Evolutionary conservation across 2,888 invertebrate species (phyloP).

Genomic region (Orthosia gracilis): DNA sequence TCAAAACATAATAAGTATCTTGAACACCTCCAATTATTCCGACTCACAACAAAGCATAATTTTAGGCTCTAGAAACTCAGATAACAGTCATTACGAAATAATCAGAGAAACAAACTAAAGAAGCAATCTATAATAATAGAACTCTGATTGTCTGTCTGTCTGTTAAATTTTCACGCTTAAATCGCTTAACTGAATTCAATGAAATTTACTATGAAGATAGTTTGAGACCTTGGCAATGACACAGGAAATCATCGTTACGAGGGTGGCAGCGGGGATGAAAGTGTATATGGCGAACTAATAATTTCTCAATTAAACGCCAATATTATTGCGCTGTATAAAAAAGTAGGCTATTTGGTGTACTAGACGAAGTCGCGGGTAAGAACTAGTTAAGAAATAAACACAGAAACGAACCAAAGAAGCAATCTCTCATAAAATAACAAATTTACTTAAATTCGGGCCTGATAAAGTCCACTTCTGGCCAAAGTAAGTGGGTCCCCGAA

Average conservation of each 20-base stretch:
- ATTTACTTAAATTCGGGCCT: slow-evolving; percentile 72
- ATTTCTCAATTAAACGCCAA: too few relatives aligned
- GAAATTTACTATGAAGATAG: too few relatives aligned
- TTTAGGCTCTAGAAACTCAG: slow-evolving; percentile 15
- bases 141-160: too few relatives aligned
- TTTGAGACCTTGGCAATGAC: too few relatives aligned
- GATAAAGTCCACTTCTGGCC: slow-evolving; percentile 76
- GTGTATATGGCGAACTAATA: too few relatives aligned
- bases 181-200: too few relatives aligned
- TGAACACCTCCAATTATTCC: slow-evolving; percentile 2
- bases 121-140: slow-evolving; percentile 36
- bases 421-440: slow-evolving; percentile 69
- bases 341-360: too few relatives aligned
- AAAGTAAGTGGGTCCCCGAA: slow-evolving; percentile 75
- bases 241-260: too few relatives aligned
- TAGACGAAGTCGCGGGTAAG: too few relatives aligned
- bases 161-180: too few relatives aligned
- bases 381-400: slow-evolving; percentile 24
- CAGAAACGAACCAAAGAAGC: slow-evolving; percentile 31
- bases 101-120: slow-evolving; percentile 29
- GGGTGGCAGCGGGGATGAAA: too few relatives aligned
- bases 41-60: slow-evolving; percentile 27
- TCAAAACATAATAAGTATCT: not conserved
- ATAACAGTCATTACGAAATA: slow-evolving; percentile 33
- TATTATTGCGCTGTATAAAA: too few relatives aligned